A percentile compares a stretch with the other conserved stretches of the same genome.
phyloP scores from a whole-genome alignment of 1,140 invertebrate genomes.

The Aphaenogaster rudis region DNA sequence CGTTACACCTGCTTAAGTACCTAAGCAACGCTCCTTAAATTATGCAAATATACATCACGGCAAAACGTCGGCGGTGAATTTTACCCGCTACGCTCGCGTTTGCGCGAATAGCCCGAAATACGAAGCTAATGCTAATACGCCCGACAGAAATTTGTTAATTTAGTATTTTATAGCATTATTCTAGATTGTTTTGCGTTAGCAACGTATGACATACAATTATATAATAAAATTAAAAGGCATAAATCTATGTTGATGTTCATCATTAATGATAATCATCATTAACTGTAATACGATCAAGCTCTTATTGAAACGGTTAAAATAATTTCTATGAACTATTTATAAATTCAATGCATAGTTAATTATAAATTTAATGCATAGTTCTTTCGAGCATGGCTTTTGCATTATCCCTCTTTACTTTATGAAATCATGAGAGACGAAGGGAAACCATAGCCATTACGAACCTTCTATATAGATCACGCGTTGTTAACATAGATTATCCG shows the following conservation, averaged over 20 bases:
- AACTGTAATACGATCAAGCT: not conserved
- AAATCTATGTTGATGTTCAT: not conserved
- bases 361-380: not conserved
- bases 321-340: not conserved
- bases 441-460: conserved; percentile 27
- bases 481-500: conserved; percentile 45
- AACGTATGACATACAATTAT: not conserved
- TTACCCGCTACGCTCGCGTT: conserved; percentile 30
- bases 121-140: conserved; percentile 43
- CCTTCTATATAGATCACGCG: conserved; percentile 8
- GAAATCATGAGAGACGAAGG: conserved; percentile 6
- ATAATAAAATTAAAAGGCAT: not conserved
- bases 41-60: conserved; percentile 59
- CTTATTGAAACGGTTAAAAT: not conserved
- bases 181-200: not conserved
- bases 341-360: not conserved
- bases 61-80: conserved; percentile 53
- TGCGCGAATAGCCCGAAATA: conserved; percentile 35
- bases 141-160: conserved; percentile 43
- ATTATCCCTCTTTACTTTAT: conserved; percentile 7
- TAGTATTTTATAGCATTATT: not conserved
- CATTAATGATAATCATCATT: not conserved
- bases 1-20: conserved; percentile 59
- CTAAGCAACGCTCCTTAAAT: conserved; percentile 59
- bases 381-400: not conserved